Evolutionary conservation across 2,888 invertebrate genomes (phyloP), one percentile per base, ranked within the genome.

Genomic region (Caenorhabditis doughertyi): DNA sequence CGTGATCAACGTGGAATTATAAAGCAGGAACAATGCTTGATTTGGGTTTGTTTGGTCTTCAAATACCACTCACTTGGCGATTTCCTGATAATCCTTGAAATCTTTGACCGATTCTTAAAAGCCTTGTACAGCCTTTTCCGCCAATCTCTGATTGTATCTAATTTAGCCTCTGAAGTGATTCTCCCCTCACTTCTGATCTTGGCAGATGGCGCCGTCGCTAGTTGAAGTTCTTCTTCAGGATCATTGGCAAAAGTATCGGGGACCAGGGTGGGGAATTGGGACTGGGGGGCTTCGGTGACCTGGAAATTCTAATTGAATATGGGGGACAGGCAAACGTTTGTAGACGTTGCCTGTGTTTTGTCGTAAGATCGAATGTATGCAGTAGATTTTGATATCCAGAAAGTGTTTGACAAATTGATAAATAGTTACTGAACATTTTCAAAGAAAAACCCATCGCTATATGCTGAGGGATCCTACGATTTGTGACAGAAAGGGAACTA

Each of bases 111-210:
- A 67, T 85, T 79, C 16, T 88, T 87, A 72, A 87, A 89, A 0
- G 87, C 87, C 74, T 87, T 89, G 79, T 90, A 89, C 27, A 90
- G 79, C 23, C 86, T 55, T n/a, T 84, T 84, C 29, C 90, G 53
- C 89, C 89, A 90, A 25, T 87, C 83, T 58, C 88, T 72, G 18
- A 90, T 88, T 0, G 86, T 81, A 21, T 85, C 82, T 42, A 84
- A 39, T 11, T 70, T 42, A 25, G 55, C 25, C 27, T 62, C 67
- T 11, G 79, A 79, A n/a, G 65, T 70, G 18, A 76, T 76, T 32
- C 60, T 35, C n/a, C 81, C 76, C 44, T 81, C 81, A n/a, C 65
- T 71, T 81, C 80, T 42, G 4, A 77, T 42, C 60, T 81, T 81
- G 7, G 76, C 42, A 8, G 74, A 51, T 18, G 65, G 47, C 0